Base-by-base conservation (phyloP, 2,113 vertebrate species). In the Spea multiplicata region DNA sequence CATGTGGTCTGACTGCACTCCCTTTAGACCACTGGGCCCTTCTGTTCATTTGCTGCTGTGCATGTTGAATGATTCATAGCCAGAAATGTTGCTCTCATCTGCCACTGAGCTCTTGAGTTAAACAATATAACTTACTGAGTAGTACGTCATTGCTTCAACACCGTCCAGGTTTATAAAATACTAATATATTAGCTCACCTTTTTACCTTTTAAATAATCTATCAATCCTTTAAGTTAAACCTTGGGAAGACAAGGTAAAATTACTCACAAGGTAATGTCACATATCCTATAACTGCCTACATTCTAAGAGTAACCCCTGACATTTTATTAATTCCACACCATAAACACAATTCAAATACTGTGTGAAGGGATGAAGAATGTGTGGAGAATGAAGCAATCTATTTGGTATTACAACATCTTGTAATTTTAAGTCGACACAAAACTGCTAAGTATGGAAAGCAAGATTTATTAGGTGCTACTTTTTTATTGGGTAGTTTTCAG, bases 121-220 rank as follows among this genome's bases (percentile, higher is more conserved):
- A 80, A 74, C 78, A 74, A 66, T 68, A 80, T 74, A 80, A 80
- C 78, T 67, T 74, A 80, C 64, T 68, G 64, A 74, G 55, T 80
- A 80, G 52, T 80, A 74, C 71, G 71, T 80, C 67, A 80, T 80
- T 80, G 49, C 71, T 68, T 59, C 65, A 74, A 71, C 52, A 13
- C 47, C 16, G 3, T 72, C 47, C 8, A 74, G 64, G 71, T 68
- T 73, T 80, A 74, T 80, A 59, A 80, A 80, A 74, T 57, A 61
- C 45, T 80, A 61, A 80, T 80, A 74, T 68, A 80, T 80, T 71
- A 80, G 74, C 8, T 46, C 64, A 73, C 64, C 71, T 52, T 59
- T 68, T 74, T 74, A 8, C 52, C 59, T 61, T 57, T 68, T 72
- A 55, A 66, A 66, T 61, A 66, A 71, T 72, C 65, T 44, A 74